Base-by-base conservation (phyloP, 2,888 invertebrate species). In the Scaptomyza reducta region DNA sequence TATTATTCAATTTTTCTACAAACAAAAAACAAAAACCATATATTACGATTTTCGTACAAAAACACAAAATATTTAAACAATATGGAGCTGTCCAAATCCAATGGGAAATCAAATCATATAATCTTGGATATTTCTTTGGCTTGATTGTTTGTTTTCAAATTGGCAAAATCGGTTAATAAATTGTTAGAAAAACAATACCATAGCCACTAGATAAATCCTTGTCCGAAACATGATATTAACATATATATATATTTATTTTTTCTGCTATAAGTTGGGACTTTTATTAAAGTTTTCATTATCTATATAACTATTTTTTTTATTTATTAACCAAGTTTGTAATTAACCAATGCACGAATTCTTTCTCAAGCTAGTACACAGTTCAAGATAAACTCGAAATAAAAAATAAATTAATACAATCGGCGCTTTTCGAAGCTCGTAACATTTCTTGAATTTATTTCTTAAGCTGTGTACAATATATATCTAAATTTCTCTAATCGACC, bases 1-100 rank as follows among this genome's bases (percentile, higher is more conserved):
- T 92, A 93, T 91, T 90, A 89, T 91, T 87, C 91, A 91, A 89
- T 89, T 90, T 88, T 87, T 77, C 83, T 87, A 77, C 69, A 79
- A 86, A 68, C 31, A 72, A 62, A 66, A 71, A 71, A 62, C 65
- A 70, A 58, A 69, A 49, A 74, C 22, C 62, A 55, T 70, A 58
- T 55, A 51, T 70, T 65, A 54, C 73, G 68, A 59, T 58, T 47
- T 63, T 58, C 58, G 51, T 61, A 74, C 45, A 38, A 59, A 59
- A 64, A 46, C 38, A 51, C 63, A 62, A 41, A 35, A 33, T 42
- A 50, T 22, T 33, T 46, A 62, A 45, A 60, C 9, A 50, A 42
- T 68, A 55, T 55, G 58, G 51, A 69, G 54, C 58, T 45, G 29
- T 31, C 41, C 1, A 46, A 44, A 51, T 50, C 27, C 35, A 44